Base-by-base conservation (phyloP, 2,113 vertebrate genomes). In the Apodemus sylvaticus region DNA sequence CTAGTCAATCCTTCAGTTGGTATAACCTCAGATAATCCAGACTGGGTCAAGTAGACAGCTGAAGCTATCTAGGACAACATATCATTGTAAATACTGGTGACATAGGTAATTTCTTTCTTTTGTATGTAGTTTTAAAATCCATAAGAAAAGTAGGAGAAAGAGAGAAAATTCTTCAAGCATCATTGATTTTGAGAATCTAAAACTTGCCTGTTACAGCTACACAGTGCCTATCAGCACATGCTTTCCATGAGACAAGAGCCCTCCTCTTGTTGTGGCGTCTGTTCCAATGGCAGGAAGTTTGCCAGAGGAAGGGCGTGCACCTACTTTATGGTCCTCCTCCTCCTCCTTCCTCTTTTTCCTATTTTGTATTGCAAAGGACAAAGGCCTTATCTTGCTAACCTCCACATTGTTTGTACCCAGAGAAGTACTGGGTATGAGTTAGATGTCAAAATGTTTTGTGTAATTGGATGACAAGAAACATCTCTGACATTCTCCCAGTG, bases 101-200 rank as follows among this genome's bases (percentile, higher is more conserved):
- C 62, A 70, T 66, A 16, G 55, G 73, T 97, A 96, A 93, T 39
- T 93, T 13, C 70, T 82, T 95, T 83, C 24, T 55, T 88, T 83
- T 79, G 7, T 79, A 19, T 68, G 20, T 39, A 26, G 96, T 97
- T 91, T 36, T 96, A 86, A 92, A 96, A 94, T 86, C 95, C 71
- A 11, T 55, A 64, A 85, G 64, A 82, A 86, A 90, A 73, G 1
- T 42, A 42, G 78, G 64, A 82, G 9, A 29, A 95, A 31, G 36
- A 94, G 87, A 92, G 82, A 94, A 96, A 90, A 76, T 48, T 48
- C 64, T 77, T 24, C 6, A 83, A 88, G 45, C 12, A 74, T 97
- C 78, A 51, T 96, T 91, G 79, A 89, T 97, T 94, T 70, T 73
- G 5, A 90, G 91, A 39, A 20, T 94, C 22, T 93, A 93, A 91